These are phyloP conservation scores for Rapana venosa DNA, from an alignment of 2,888 invertebrate genomes.

Conservation along the genomic window DNA sequence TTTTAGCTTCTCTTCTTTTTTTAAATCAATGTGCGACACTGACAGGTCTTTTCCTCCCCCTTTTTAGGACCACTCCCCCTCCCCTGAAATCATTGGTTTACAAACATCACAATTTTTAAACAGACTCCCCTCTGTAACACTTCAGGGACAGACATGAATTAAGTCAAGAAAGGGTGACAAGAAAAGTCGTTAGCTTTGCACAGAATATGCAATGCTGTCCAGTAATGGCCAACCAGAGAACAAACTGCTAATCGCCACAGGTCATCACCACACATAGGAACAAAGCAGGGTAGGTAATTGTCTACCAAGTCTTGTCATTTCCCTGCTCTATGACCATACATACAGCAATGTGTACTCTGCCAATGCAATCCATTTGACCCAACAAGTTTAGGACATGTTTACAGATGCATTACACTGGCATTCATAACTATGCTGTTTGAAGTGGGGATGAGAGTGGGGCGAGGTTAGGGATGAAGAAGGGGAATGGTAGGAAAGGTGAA, in stretches of 20 bases:
- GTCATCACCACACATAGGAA: conserved; percentile 1
- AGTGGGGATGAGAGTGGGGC: not conserved
- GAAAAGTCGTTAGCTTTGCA: not conserved
- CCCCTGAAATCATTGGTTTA: not conserved
- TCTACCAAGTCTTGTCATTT: not conserved
- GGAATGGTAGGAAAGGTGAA: not conserved
- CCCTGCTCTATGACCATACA: conserved; percentile 40
- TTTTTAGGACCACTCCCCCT: not conserved
- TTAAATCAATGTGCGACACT: not conserved
- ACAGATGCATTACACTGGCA: conserved; percentile 33
- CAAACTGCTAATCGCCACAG: conserved; percentile 10
- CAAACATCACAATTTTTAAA: not conserved
- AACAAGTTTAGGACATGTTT: conserved; percentile 25
- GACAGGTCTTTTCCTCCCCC: not conserved
- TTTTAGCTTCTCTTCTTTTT: not conserved
- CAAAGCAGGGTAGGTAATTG: not conserved
- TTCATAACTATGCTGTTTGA: not conserved
- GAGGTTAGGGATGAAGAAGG: not conserved
- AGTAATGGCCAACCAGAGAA: not conserved
- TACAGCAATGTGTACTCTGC: conserved; percentile 41
- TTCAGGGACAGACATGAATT: not conserved
- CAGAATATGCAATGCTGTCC: conserved; percentile 54
- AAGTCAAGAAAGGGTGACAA: not conserved
- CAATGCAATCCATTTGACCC: conserved; percentile 61
- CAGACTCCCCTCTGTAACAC: not conserved